These are phyloP conservation scores for Cebus imitator DNA, from an alignment of 2,113 vertebrate genomes.

Conservation along the genomic window DNA sequence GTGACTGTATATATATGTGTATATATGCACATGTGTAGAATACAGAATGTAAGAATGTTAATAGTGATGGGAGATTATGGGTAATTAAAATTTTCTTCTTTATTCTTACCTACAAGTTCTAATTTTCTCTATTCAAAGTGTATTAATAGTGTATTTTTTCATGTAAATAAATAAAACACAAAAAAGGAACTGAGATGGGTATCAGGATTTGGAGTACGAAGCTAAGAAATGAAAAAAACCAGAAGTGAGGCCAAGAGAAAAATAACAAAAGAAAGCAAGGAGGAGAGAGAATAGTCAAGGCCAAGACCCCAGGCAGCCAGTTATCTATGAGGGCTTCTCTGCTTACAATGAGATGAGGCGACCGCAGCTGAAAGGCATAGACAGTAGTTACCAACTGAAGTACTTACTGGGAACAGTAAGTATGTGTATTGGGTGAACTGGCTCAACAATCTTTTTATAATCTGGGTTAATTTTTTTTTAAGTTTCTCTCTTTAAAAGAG, in stretches of 20 bases:
- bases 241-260: background rate
- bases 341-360: background rate
- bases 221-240: background rate
- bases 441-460: conserved; percentile 56
- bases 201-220: background rate
- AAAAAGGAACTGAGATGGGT: background rate
- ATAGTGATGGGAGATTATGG: background rate
- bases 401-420: conserved; percentile 70
- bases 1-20: background rate
- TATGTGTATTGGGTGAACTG: conserved; percentile 60
- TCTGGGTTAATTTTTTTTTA: conserved; percentile 61
- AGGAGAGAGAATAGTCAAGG: background rate
- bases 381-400: background rate
- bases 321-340: background rate
- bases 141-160: background rate
- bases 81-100: background rate
- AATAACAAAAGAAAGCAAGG: background rate
- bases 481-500: conserved; percentile 44
- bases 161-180: background rate
- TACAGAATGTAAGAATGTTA: background rate
- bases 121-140: background rate
- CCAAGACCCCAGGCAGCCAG: rapidly evolving
- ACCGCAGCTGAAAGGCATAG: background rate
- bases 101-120: background rate
- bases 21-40: background rate